These are phyloP conservation scores for Drosophila cognata DNA, from an alignment of 2,888 invertebrate species.

Conservation along the genomic window DNA sequence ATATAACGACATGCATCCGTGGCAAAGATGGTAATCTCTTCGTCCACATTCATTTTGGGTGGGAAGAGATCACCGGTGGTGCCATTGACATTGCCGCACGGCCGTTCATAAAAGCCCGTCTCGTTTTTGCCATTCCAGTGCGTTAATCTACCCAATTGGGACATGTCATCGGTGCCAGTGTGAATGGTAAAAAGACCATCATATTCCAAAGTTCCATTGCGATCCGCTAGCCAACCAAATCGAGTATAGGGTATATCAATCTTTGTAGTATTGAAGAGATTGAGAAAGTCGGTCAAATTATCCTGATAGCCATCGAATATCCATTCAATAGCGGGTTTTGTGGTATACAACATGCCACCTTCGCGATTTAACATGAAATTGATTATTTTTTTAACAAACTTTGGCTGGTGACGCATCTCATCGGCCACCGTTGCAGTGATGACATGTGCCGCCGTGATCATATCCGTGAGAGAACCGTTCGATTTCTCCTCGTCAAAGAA, in stretches of 20 bases:
- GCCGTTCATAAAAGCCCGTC: slow-evolving; percentile 86
- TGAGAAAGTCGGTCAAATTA: slow-evolving; percentile 87
- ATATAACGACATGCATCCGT: slow-evolving; percentile 92
- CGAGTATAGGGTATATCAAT: slow-evolving; percentile 89
- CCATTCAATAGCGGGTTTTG: slow-evolving; percentile 89
- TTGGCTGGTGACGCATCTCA: slow-evolving; percentile 86
- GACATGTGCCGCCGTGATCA: slow-evolving; percentile 91
- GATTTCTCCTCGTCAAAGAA: slow-evolving; percentile 89
- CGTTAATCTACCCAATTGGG: slow-evolving; percentile 89
- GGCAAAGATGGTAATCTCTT: slow-evolving; percentile 89
- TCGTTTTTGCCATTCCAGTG: slow-evolving; percentile 89
- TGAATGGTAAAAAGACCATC: slow-evolving; percentile 92
- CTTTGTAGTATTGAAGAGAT: slow-evolving; percentile 85
- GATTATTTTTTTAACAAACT: slow-evolving; percentile 85
- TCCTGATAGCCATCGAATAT: slow-evolving; percentile 94
- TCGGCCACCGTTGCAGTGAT: slow-evolving; percentile 89
- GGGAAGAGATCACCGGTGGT: slow-evolving; percentile 93
- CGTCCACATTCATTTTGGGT: slow-evolving; percentile 86
- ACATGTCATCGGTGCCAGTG: slow-evolving; percentile 89
- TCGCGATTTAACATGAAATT: slow-evolving; percentile 87
- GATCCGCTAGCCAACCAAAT: slow-evolving; percentile 94
- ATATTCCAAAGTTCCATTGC: slow-evolving; percentile 89
- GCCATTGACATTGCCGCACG: slow-evolving; percentile 90
- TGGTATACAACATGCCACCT: slow-evolving; percentile 86
- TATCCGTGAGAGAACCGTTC: slow-evolving; percentile 88